Evolutionary conservation across 1,140 invertebrate genomes (phyloP).

Genomic region (Pomacea maculata): DNA sequence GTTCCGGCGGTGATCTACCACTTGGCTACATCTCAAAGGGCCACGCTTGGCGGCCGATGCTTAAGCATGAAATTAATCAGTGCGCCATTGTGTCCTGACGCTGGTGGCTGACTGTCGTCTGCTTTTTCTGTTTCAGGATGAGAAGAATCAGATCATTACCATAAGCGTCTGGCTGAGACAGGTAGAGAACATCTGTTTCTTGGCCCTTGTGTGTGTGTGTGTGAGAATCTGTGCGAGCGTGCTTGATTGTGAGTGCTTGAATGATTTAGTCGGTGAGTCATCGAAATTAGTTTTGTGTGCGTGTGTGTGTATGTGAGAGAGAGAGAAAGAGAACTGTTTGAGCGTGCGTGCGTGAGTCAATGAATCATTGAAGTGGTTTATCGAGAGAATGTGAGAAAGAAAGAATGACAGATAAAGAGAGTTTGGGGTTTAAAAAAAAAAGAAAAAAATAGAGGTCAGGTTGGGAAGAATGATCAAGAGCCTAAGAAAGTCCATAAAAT

Average conservation of each 20-base stretch:
- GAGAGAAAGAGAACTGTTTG: not conserved
- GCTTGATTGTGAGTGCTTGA: not conserved
- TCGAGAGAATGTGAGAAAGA: not conserved
- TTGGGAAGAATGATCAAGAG: not conserved
- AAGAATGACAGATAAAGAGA: slow-evolving; percentile 2
- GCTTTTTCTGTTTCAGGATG: slow-evolving; percentile 19
- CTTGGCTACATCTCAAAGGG: not conserved
- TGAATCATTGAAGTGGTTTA: not conserved
- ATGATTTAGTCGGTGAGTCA: not conserved
- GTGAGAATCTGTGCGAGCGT: not conserved
- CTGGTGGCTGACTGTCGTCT: not conserved
- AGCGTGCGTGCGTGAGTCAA: not conserved
- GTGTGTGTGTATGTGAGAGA: not conserved
- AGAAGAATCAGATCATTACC: slow-evolving; percentile 29
- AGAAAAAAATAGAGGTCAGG: not conserved
- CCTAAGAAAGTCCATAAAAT: not conserved
- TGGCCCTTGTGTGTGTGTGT: not conserved
- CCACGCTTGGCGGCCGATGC: not conserved
- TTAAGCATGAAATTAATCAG: too few species aligned
- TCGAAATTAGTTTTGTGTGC: not conserved
- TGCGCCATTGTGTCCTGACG: too few species aligned
- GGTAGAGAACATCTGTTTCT: not conserved
- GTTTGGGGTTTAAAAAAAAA: not conserved
- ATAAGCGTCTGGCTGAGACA: slow-evolving; percentile 30
- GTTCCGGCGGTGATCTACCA: not conserved